Base-by-base conservation (phyloP, 2,797 vertebrate genomes). In the Acipenser ruthenus region DNA sequence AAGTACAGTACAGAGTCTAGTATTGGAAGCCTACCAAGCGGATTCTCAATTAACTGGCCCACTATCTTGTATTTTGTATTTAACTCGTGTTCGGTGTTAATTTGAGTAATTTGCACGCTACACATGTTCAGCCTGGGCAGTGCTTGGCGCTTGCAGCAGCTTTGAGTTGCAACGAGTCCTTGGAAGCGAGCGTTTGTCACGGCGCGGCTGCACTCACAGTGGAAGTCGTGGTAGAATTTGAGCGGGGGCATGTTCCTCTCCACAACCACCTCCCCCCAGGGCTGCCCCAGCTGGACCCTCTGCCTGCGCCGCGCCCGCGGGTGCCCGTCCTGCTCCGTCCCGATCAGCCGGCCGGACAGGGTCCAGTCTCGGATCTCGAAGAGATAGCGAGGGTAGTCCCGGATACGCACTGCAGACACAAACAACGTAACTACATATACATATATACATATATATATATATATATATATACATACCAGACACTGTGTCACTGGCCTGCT, bases 341-440 rank as follows among this genome's bases (percentile, higher is more conserved):
- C 96, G 0, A 95, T 88, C 63, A 99, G 87, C 52, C 92, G 90
- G 12, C 97, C 97, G 0, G 86, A 92, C 64, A 99, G 89, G 64
- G 89, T 82, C 97, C 97, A 99, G 64, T 95, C 94, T 58, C 89
- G 88, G 76, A 99, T 98, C 87, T 99, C 97, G 82, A 99, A 99
- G 71, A 99, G 84, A 83, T 98, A 98, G 11, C 97, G 93, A 5
- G 96, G 97, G 69, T 96, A 98, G 73, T 98, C 97, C 1, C 96
- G 93, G 78, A 99, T 98, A 71, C 96, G 88, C 82, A 99, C 97
- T 99, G 83, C 5, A 23, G 4, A 6, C 6, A 62, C 15, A 60
- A 55, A n/a, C 51, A 53, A 12, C 2, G 2, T 37, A 37, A 37
- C 23, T 37, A 37, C 23, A 37, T 2, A 37, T 18, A 37, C 23